Evolutionary conservation across 1,140 invertebrate genomes (phyloP).

Genomic region (Pygmarrhopalites habei): DNA sequence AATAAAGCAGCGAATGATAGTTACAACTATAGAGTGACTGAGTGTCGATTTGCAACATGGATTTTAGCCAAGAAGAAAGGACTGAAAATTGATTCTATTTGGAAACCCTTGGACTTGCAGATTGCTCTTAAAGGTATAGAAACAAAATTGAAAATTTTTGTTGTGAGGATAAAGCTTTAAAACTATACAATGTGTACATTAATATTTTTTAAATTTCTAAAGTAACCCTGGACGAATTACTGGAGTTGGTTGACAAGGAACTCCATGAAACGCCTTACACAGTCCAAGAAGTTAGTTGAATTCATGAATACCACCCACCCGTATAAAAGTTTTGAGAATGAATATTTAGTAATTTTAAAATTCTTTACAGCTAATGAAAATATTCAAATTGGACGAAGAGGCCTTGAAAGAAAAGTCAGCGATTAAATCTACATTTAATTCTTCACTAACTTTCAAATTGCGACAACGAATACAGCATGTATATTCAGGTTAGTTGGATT

Average conservation of each 20-base stretch:
- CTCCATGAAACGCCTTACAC: slow-evolving; percentile 66
- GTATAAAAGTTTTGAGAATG: background rate
- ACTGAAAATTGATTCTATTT: slow-evolving; percentile 38
- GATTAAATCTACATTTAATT: background rate
- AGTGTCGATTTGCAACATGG: slow-evolving; percentile 82
- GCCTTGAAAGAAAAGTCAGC: background rate
- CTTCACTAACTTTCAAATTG: slow-evolving; percentile 1
- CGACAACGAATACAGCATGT: slow-evolving; percentile 9
- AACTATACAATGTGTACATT: too few relatives aligned
- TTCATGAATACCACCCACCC: background rate
- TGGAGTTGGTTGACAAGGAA: slow-evolving; percentile 53
- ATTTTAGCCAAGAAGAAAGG: slow-evolving; percentile 61
- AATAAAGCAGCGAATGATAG: slow-evolving; percentile 89
- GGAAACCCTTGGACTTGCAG: slow-evolving; percentile 55
- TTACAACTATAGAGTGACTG: slow-evolving; percentile 89
- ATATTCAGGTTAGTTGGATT: background rate
- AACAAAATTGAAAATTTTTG: too few relatives aligned
- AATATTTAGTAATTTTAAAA: background rate
- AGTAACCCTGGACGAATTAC: slow-evolving; percentile 60
- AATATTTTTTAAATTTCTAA: too few relatives aligned
- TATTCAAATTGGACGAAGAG: background rate
- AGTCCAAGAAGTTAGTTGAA: slow-evolving; percentile 58
- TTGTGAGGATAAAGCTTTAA: too few relatives aligned
- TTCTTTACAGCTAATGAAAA: slow-evolving; percentile 2
- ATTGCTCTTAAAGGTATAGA: slow-evolving; percentile 52